phyloP scores from a whole-genome alignment of 1,140 invertebrate genomes.

The Leptonema lineaticorne region DNA sequence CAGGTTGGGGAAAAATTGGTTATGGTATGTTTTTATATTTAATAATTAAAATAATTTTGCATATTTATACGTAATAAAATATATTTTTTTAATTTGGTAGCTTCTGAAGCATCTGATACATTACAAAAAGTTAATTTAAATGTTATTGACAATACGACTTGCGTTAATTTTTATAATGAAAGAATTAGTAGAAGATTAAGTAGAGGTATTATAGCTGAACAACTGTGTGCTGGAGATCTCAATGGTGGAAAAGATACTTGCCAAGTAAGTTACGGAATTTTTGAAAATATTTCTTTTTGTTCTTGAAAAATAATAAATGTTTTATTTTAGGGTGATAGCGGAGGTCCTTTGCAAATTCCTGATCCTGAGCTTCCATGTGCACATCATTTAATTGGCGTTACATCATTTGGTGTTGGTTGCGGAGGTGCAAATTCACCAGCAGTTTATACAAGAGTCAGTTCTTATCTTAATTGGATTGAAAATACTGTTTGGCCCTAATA shows the following conservation, averaged over 20 bases:
- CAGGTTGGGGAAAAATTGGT: conserved; percentile 46
- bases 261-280: conserved; percentile 50
- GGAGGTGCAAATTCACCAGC: conserved; percentile 49
- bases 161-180: conserved; percentile 53
- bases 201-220: conserved; percentile 54
- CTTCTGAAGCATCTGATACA: conserved; percentile 51
- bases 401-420: conserved; percentile 49
- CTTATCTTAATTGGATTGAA: conserved; percentile 57
- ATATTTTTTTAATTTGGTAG: conserved; percentile 20
- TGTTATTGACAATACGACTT: conserved; percentile 55
- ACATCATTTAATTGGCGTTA: conserved; percentile 46
- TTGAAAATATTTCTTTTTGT: not conserved
- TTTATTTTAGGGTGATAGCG: conserved; percentile 46
- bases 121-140: conserved; percentile 61
- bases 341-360: conserved; percentile 38
- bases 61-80: not conserved
- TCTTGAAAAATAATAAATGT: not conserved
- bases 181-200: conserved; percentile 47
- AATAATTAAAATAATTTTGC: not conserved
- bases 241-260: conserved; percentile 70
- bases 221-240: conserved; percentile 69
- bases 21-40: conserved; percentile 14
- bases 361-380: conserved; percentile 11
- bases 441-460: conserved; percentile 54
- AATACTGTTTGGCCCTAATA: conserved; percentile 44